Percentiles rank a stretch among this genome's conserved stretches.
These are phyloP conservation scores for Irena cyanogastra DNA, from an alignment of 2,113 vertebrate species.

Conservation along the genomic window DNA sequence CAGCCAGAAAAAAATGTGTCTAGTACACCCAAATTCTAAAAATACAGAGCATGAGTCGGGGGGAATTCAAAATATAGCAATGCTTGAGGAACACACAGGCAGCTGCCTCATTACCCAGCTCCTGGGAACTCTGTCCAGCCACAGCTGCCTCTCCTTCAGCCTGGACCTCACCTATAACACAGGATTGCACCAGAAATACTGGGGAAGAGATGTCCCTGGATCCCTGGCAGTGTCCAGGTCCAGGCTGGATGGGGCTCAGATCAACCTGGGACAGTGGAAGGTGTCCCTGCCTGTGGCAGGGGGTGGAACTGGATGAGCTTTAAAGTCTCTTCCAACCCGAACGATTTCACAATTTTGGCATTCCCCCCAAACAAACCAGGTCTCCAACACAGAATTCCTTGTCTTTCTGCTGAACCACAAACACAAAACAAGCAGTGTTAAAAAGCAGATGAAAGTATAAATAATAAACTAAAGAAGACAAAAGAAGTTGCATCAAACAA, in stretches of 20 bases:
- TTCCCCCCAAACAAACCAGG: neutral
- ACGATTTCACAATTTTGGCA: neutral
- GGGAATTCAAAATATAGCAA: neutral
- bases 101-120: neutral
- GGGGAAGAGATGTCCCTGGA: neutral
- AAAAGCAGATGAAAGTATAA: neutral
- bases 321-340: neutral
- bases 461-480: neutral
- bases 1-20: neutral
- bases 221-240: neutral
- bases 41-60: neutral
- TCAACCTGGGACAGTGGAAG: neutral
- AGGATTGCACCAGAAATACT: neutral
- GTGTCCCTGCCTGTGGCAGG: neutral
- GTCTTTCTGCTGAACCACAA: neutral
- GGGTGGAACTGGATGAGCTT: neutral
- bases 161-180: neutral
- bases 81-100: neutral
- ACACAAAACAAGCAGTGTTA: neutral
- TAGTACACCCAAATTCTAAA: neutral
- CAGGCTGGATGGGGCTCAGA: neutral
- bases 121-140: neutral
- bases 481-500: neutral
- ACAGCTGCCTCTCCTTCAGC: neutral
- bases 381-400: neutral